These are phyloP conservation scores for Spilogale gracilis DNA, from an alignment of 2,113 vertebrate species.

Conservation along the genomic window DNA sequence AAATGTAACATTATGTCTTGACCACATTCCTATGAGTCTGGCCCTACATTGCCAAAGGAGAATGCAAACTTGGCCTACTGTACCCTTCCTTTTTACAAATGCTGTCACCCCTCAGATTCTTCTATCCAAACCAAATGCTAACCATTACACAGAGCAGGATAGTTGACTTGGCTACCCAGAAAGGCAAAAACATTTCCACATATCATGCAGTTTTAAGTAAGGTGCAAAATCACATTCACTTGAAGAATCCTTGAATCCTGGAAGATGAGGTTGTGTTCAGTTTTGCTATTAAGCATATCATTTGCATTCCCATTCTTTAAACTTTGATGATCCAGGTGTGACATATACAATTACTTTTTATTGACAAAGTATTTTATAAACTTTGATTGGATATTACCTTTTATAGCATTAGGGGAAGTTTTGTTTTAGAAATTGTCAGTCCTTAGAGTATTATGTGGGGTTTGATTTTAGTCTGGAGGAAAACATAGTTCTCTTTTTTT, in stretches of 20 bases:
- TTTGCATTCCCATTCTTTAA: constrained; percentile 8
- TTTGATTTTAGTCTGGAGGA: constrained; percentile 10
- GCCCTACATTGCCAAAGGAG: background rate
- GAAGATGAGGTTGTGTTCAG: background rate
- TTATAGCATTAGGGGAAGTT: background rate
- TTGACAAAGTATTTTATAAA: background rate
- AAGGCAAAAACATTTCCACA: background rate
- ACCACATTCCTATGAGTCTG: constrained; percentile 55
- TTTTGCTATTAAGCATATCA: background rate
- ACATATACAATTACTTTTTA: background rate
- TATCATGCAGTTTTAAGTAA: background rate
- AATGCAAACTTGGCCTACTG: background rate
- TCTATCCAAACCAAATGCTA: constrained; percentile 1
- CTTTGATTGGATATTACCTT: background rate
- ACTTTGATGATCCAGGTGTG: background rate
- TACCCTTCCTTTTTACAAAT: background rate
- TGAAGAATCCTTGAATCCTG: background rate
- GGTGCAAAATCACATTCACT: background rate
- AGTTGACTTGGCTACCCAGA: background rate
- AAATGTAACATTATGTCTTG: constrained; percentile 42
- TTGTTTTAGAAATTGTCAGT: constrained; percentile 2
- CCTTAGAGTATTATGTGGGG: background rate
- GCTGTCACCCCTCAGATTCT: background rate
- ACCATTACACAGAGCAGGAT: background rate
- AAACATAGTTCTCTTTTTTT: background rate